phyloP scores from a whole-genome alignment of 2,888 invertebrate genomes.

The Oxystoma pomonae region DNA sequence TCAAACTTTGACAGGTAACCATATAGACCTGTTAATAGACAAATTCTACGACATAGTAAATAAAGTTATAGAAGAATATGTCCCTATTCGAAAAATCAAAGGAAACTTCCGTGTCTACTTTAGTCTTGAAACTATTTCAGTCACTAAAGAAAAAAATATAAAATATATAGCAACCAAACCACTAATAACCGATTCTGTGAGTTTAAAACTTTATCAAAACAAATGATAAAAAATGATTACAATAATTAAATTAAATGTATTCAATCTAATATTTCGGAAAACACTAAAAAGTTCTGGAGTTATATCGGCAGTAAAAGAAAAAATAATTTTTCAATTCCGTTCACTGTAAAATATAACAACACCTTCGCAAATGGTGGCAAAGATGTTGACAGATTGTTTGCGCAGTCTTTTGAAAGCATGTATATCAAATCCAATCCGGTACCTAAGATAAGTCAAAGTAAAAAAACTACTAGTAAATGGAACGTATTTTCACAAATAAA shows the following conservation, averaged over 20 bases:
- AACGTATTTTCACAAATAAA: background rate
- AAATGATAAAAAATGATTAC: too few relatives aligned
- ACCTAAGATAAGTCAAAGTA: background rate
- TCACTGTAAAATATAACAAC: background rate
- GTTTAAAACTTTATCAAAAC: background rate
- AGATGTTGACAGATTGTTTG: too few relatives aligned
- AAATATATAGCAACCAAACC: background rate
- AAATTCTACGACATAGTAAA: too few relatives aligned
- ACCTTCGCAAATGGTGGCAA: background rate
- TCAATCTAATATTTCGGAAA: too few relatives aligned
- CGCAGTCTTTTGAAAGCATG: background rate
- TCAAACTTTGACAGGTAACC: too few relatives aligned
- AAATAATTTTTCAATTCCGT: background rate
- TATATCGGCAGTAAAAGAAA: constrained; percentile 1
- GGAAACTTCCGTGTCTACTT: background rate
- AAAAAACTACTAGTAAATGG: background rate
- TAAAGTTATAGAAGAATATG: background rate
- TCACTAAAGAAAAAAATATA: constrained; percentile 1
- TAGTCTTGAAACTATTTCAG: background rate
- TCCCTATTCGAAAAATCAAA: background rate
- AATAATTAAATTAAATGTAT: too few relatives aligned
- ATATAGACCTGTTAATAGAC: too few relatives aligned
- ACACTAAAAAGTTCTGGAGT: too few relatives aligned
- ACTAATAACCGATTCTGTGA: background rate
- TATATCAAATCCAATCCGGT: too few relatives aligned